A percentile compares a stretch with the other conserved stretches of the same genome.
phyloP scores from a whole-genome alignment of 2,888 invertebrate genomes.

The Allophyes oxyacanthae region DNA sequence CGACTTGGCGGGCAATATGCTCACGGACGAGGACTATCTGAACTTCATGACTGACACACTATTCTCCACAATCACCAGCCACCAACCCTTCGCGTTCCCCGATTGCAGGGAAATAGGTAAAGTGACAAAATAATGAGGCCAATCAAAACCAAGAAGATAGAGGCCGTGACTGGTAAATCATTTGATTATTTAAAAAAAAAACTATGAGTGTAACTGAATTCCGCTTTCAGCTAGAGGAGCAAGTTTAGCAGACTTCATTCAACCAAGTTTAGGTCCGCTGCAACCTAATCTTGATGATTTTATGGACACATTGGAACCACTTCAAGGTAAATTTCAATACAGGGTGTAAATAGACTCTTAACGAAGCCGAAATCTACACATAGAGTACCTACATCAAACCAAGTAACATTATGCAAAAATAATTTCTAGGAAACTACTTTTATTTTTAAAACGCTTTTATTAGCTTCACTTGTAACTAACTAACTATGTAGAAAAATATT shows the following conservation, averaged over 20 bases:
- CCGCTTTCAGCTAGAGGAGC: constrained; percentile 93
- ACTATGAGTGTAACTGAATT: background rate
- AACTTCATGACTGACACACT: constrained; percentile 97
- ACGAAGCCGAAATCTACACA: too few relatives aligned
- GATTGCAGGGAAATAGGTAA: constrained; percentile 98
- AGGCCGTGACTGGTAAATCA: too few relatives aligned
- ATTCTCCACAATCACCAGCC: constrained; percentile 95
- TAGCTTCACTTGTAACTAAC: too few relatives aligned
- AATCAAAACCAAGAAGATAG: too few relatives aligned
- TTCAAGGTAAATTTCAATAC: constrained; percentile 91
- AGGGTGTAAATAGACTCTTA: too few relatives aligned
- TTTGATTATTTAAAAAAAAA: too few relatives aligned
- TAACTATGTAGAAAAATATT: too few relatives aligned
- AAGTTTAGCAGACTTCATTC: constrained; percentile 98
- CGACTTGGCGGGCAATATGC: constrained; percentile 92
- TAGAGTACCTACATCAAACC: too few relatives aligned
- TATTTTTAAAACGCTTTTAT: too few relatives aligned
- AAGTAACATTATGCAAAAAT: too few relatives aligned
- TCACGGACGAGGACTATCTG: constrained; percentile 96
- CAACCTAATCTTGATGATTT: constrained; percentile 99
- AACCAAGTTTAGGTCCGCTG: constrained; percentile 98
- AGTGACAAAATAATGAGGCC: background rate
- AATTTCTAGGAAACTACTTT: too few relatives aligned
- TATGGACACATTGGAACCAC: constrained; percentile 96
- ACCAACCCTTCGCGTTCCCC: constrained; percentile 98